phyloP scores from a whole-genome alignment of 2,113 vertebrate species.

The Turdus rufiventris region DNA sequence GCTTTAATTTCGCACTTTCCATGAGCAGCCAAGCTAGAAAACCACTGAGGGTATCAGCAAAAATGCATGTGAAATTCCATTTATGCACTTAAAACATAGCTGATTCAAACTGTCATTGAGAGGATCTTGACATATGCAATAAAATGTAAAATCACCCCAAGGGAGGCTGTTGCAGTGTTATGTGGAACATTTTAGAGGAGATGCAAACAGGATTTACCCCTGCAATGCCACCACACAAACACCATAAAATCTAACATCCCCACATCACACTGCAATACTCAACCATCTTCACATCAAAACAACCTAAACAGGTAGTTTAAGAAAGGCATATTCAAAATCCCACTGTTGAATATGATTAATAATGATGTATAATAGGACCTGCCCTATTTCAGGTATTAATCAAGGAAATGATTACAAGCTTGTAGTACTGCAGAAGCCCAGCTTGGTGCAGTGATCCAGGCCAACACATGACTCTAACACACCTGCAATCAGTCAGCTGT shows the following conservation, averaged over 20 bases:
- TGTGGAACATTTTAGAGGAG: background rate
- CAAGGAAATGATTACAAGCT: background rate
- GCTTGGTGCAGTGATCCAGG: background rate
- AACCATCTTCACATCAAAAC: background rate
- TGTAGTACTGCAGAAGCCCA: background rate
- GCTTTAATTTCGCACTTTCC: background rate
- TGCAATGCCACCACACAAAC: background rate
- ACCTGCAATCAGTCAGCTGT: background rate
- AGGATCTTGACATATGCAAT: background rate
- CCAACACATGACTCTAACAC: background rate
- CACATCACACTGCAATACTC: background rate
- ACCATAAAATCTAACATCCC: background rate
- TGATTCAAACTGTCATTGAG: background rate
- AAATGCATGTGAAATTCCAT: background rate
- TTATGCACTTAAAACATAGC: background rate
- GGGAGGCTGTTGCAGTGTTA: background rate
- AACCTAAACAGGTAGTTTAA: background rate
- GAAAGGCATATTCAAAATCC: background rate
- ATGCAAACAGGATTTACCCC: background rate
- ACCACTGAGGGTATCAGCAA: background rate
- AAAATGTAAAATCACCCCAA: background rate
- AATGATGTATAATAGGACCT: background rate
- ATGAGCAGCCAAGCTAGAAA: background rate
- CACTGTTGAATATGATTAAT: background rate
- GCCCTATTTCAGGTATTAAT: conserved; percentile 5